Base-by-base conservation (phyloP, 2,797 vertebrate species). In the Urosaurus nigricauda region DNA sequence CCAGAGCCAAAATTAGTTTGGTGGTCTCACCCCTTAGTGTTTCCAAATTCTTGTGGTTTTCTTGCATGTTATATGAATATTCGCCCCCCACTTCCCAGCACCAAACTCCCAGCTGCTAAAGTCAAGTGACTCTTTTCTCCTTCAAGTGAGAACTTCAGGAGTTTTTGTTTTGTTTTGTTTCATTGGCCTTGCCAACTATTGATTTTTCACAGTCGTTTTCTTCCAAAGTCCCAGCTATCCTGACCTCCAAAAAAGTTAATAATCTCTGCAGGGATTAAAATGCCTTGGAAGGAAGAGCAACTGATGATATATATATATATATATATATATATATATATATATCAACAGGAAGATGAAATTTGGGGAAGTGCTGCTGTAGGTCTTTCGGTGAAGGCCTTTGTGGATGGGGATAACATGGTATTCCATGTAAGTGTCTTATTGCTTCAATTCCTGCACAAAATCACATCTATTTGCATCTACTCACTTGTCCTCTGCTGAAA, bases 21-120 rank as follows among this genome's bases (percentile, higher is more conserved):
- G 89, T 70, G 89, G 81, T 84, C 56, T 80, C 82, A 2, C 79
- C 79, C 40, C 63, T 68, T 75, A 83, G 78, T 77, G 79, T 86
- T 89, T 86, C 84, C 88, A 89, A 86, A 86, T 89, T 83, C 84
- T 86, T 89, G 88, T 82, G 88, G 88, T 68, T 77, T 86, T 77
- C 47, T 86, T 77, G 88, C 71, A 86, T 77, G 58, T 82, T 16
- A 47, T 89, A 83, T 40, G 80, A 85, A 89, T 75, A 60, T 71
- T 68, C 51, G 26, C 56, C 32, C 47, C 37, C 2, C 37, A 3
- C 51, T 29, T 40, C 14, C 11, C 51, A 19, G 17, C 40, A 32
- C 47, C 51, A 35, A 65, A 82, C 58, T 86, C 71, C 79, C 84
- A 77, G 84, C 58, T 82, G 84, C 84, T 82, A 19, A 82, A 89